Evolutionary conservation across 37 sponge, comb jelly and placozoan genomes (phyloP), one percentile per base, ranked within the genome.

Genomic region (Mnemiopsis leidyi): DNA sequence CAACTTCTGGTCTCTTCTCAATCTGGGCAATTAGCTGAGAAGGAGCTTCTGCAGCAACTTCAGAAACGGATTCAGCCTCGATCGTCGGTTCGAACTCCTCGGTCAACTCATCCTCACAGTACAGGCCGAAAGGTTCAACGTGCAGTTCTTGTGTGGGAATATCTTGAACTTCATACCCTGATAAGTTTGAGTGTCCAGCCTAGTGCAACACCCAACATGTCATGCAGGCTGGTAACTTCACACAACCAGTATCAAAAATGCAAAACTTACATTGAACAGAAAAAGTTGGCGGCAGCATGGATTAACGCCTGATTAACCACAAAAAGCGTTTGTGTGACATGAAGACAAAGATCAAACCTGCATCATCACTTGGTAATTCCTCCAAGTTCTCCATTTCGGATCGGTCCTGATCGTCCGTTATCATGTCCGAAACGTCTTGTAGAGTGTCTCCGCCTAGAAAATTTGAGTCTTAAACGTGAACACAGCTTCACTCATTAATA

Each of bases 401-500:
- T 1, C 79, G 79, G 18, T 77, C 79, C 35, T 77, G 79, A 32
- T 77, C 79, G 18, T 77, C 79, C 1, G 79, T 77, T 16, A 77
- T 77, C 79, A 77, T 77, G 79, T 77, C 79, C 0, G 79, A 77
- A 13, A 77, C 33, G 18, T 77, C 79, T 32, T 77, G 79, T 0
- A 77, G 36, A 3, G 79, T 77, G 32, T 77, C 79, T 3, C 32
- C 79, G 1, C 32, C 79, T 77, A n/a, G n/a, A n/a, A n/a, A n/a
- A n/a, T n/a, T n/a, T n/a, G n/a, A n/a, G n/a, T n/a, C n/a, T n/a
- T n/a, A n/a, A n/a, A n/a, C n/a, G n/a, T n/a, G n/a, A n/a, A n/a
- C n/a, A n/a, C n/a, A n/a, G n/a, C n/a, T n/a, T n/a, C n/a, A n/a
- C n/a, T n/a, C n/a, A n/a, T n/a, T n/a, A n/a, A n/a, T n/a, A n/a